phyloP scores from a whole-genome alignment of 2,888 invertebrate genomes.

The Strigamia transsilvanica region DNA sequence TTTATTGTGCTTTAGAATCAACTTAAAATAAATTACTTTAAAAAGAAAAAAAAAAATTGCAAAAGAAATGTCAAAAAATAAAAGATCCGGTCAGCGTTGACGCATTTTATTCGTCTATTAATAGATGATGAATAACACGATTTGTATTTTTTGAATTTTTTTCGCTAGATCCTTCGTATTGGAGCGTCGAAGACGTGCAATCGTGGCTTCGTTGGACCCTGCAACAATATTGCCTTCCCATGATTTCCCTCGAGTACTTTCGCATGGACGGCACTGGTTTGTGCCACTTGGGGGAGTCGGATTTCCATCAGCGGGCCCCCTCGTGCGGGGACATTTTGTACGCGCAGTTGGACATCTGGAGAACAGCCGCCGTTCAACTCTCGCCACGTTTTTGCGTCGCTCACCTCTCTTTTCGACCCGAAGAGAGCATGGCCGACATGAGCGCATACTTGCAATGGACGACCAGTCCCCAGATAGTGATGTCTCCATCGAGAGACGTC shows the following conservation, averaged over 20 bases:
- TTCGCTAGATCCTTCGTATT: conserved; percentile 81
- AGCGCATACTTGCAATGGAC: conserved; percentile 56
- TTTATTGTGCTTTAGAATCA: neutral
- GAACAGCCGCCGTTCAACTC: conserved; percentile 62
- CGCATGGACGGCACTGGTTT: conserved; percentile 81
- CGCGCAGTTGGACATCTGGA: conserved; percentile 91
- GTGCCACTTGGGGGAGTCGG: conserved; percentile 81
- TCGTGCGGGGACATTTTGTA: conserved; percentile 84
- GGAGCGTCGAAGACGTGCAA: conserved; percentile 84
- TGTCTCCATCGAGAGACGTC: conserved; percentile 32
- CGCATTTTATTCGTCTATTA: too few relatives aligned
- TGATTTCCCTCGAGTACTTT: conserved; percentile 75
- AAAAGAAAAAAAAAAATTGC: neutral
- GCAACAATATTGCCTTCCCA: conserved; percentile 79
- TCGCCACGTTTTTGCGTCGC: neutral
- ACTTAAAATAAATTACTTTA: neutral
- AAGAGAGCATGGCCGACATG: conserved; percentile 59
- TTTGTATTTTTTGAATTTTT: neutral
- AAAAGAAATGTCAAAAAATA: neutral
- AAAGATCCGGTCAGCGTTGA: too few relatives aligned
- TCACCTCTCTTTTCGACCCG: conserved; percentile 57
- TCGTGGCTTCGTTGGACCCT: conserved; percentile 90
- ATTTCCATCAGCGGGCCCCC: conserved; percentile 82
- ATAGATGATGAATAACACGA: neutral
- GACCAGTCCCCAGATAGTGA: neutral